A percentile compares a stretch with the other conserved stretches of the same genome.
Conservation (phyloP, 2,797 vertebrate species). For the Danio tinwini region DNA sequence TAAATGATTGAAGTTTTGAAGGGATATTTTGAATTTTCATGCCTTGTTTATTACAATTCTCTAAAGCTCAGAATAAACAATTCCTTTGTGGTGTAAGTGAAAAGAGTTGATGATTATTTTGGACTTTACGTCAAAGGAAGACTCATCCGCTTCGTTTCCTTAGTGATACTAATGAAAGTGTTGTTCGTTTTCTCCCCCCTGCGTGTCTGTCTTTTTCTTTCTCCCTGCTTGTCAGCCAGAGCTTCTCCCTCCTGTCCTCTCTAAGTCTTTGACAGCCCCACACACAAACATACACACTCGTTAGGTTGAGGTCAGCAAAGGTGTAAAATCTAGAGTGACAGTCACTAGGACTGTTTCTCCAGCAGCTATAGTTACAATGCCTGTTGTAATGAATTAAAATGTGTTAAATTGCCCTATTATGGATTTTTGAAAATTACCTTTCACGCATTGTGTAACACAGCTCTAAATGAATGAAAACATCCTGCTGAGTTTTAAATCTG, state of each 20-base stretch:
- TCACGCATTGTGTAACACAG: too few relatives aligned
- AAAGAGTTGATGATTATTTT: constrained; percentile 54
- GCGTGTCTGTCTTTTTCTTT: constrained; percentile 24
- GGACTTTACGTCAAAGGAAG: constrained; percentile 56
- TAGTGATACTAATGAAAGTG: constrained; percentile 62
- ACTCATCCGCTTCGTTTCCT: constrained; percentile 56
- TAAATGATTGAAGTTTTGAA: constrained; percentile 10
- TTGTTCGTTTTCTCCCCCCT: constrained; percentile 43
- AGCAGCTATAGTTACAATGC: neutral
- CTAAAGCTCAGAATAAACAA: neutral
- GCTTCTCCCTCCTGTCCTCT: neutral
- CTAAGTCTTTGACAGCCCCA: neutral
- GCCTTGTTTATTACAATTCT: neutral
- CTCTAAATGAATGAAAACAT: too few relatives aligned
- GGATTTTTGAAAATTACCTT: too few relatives aligned
- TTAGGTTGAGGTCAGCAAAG: constrained; percentile 20
- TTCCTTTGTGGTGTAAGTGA: constrained; percentile 9
- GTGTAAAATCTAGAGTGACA: constrained; percentile 25
- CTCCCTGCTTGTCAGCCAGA: constrained; percentile 15
- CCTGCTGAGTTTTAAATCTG: too few relatives aligned
- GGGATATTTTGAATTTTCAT: constrained; percentile 2
- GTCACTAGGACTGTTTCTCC: neutral
- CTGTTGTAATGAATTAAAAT: neutral
- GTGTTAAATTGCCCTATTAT: neutral
- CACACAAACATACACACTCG: neutral